These are phyloP conservation scores for Drosophila fungiperda DNA, from an alignment of 2,888 invertebrate species.

Conservation along the genomic window DNA sequence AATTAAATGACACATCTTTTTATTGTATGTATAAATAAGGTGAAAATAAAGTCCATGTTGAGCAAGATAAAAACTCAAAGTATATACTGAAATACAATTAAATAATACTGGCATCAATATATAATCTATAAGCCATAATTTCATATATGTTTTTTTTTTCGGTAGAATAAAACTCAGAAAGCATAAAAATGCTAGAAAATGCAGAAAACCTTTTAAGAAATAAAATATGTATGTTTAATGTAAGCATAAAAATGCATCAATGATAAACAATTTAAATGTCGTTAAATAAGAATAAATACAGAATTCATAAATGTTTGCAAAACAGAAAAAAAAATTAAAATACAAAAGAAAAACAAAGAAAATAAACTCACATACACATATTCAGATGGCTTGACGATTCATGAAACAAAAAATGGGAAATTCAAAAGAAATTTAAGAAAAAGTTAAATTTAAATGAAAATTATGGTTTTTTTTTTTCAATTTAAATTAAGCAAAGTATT, in stretches of 20 bases:
- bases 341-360: neutral
- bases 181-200: conserved; percentile 15
- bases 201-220: conserved; percentile 52
- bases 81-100: conserved; percentile 36
- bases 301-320: conserved; percentile 18
- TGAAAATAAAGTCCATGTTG: conserved; percentile 69
- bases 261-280: conserved; percentile 64
- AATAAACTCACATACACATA: conserved; percentile 26
- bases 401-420: neutral
- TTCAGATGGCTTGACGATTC: conserved; percentile 11
- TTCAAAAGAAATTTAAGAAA: neutral
- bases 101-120: conserved; percentile 24
- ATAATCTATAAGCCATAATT: conserved; percentile 50
- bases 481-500: conserved; percentile 11
- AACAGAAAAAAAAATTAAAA: conserved; percentile 1
- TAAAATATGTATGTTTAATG: conserved; percentile 60
- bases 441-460: neutral
- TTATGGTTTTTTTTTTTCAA: neutral
- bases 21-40: conserved; percentile 54
- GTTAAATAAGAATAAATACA: conserved; percentile 45
- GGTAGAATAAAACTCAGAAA: conserved; percentile 43
- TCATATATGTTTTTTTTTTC: conserved; percentile 54
- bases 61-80: conserved; percentile 46
- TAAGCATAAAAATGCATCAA: conserved; percentile 53
- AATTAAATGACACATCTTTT: conserved; percentile 14